A percentile compares a stretch with the other conserved stretches of the same genome.
Conservation (phyloP, 2,113 vertebrate species). For the Malaclemys terrapin region DNA sequence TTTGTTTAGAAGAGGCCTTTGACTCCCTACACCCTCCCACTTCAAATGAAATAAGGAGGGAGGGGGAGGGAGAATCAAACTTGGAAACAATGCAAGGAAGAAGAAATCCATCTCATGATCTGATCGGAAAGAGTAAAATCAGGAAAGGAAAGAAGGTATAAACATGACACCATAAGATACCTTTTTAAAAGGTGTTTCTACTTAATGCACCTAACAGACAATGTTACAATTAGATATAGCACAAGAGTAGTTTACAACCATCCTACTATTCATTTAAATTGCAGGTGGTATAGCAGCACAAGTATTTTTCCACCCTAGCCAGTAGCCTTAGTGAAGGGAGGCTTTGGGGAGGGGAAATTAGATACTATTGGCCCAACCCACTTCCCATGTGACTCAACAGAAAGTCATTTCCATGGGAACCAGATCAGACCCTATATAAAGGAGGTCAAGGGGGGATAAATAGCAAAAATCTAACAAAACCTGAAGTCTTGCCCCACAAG, state of each 20-base stretch:
- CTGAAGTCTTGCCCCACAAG: neutral
- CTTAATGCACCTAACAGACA: neutral
- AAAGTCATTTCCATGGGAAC: neutral
- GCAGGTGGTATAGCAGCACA: neutral
- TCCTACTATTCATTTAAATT: neutral
- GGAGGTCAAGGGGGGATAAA: neutral
- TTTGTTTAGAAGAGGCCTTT: neutral
- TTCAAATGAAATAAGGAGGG: neutral
- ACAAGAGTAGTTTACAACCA: neutral
- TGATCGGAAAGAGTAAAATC: neutral
- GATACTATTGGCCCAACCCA: neutral
- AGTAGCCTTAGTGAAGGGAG: neutral
- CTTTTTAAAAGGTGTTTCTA: neutral
- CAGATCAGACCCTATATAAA: neutral
- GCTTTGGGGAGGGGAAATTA: neutral
- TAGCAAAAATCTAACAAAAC: neutral
- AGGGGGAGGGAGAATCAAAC: neutral
- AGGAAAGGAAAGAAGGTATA: neutral
- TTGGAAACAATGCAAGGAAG: neutral
- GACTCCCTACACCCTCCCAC: neutral
- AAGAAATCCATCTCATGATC: neutral
- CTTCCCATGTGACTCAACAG: neutral
- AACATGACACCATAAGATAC: neutral
- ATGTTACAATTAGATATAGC: neutral
- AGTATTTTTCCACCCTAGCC: neutral